A percentile compares a stretch with the other conserved stretches of the same genome.
These are phyloP conservation scores for Ctenochaetus hawaiiensis DNA, from an alignment of 2,797 vertebrate genomes.

Conservation along the genomic window DNA sequence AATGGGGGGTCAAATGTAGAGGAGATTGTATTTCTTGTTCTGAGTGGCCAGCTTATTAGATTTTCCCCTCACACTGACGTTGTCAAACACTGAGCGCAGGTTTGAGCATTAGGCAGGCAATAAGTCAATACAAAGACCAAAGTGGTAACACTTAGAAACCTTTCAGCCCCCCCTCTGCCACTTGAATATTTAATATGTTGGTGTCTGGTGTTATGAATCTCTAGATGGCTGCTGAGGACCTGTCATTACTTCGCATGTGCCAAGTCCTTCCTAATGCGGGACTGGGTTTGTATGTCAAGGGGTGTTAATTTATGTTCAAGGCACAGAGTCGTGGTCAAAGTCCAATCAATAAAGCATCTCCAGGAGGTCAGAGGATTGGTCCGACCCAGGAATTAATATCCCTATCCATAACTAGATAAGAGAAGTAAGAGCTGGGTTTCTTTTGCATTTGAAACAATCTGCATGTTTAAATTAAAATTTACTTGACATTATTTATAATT, in stretches of 20 bases:
- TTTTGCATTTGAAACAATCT: constrained; percentile 26
- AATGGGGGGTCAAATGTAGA: constrained; percentile 48
- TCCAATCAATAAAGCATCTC: constrained; percentile 78
- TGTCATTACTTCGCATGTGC: constrained; percentile 70
- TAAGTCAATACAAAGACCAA: constrained; percentile 70
- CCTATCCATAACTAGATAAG: constrained; percentile 47
- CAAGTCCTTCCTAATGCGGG: constrained; percentile 63
- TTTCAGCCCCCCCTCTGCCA: constrained; percentile 48
- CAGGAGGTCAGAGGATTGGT: constrained; percentile 58
- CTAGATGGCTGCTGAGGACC: constrained; percentile 64
- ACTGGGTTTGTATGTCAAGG: constrained; percentile 71
- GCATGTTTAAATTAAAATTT: constrained; percentile 18
- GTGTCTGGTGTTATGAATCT: constrained; percentile 70
- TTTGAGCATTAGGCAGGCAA: constrained; percentile 51
- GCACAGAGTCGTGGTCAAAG: constrained; percentile 63
- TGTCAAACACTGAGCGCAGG: constrained; percentile 56
- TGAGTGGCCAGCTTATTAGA: constrained; percentile 60
- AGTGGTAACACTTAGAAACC: constrained; percentile 70
- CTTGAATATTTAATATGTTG: constrained; percentile 73
- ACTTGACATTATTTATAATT: neutral
- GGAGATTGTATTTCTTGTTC: constrained; percentile 60
- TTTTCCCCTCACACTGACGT: constrained; percentile 49
- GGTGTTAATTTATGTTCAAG: constrained; percentile 83
- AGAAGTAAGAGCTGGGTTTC: constrained; percentile 13
- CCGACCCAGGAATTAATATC: constrained; percentile 64